Percentiles rank a stretch among this genome's conserved stretches.
These are phyloP conservation scores for Camptogramma bilineatum DNA, from an alignment of 2,888 invertebrate genomes.

Conservation along the genomic window DNA sequence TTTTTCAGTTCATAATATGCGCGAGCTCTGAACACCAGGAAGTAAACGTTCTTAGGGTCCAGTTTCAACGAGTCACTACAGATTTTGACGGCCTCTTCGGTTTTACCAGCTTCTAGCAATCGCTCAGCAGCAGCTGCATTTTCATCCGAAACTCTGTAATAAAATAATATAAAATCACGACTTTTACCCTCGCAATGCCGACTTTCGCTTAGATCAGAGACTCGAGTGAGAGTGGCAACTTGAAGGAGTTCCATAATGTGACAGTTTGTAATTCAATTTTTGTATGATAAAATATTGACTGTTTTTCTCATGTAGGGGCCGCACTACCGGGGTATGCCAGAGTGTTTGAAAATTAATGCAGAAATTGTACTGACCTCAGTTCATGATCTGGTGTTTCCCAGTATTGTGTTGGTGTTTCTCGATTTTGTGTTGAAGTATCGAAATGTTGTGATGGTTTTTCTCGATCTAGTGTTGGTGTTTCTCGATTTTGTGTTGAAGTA, in stretches of 20 bases:
- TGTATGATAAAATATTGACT: too few species aligned
- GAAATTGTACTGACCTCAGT: background rate
- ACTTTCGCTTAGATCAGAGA: too few species aligned
- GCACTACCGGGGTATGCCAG: too few species aligned
- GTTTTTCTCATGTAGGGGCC: too few species aligned
- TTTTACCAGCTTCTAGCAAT: conserved; percentile 77
- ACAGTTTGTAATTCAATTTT: too few species aligned
- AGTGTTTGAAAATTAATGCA: too few species aligned
- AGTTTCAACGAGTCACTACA: conserved; percentile 96
- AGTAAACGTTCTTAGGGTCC: conserved; percentile 93
- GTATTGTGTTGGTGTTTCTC: background rate
- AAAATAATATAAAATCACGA: background rate
- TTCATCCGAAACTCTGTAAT: background rate
- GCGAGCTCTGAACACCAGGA: conserved; percentile 96
- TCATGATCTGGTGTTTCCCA: background rate
- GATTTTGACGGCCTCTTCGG: conserved; percentile 92
- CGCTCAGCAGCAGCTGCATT: background rate
- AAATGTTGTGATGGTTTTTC: background rate
- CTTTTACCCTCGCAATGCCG: too few species aligned
- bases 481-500: background rate
- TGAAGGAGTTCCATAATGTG: too few species aligned
- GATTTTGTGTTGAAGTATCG: background rate
- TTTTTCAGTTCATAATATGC: conserved; percentile 96
- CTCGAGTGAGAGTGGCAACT: too few species aligned
- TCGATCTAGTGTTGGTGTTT: background rate